Base-by-base conservation (phyloP, 64 coral and sea anemone species). In the Actinia equina region DNA sequence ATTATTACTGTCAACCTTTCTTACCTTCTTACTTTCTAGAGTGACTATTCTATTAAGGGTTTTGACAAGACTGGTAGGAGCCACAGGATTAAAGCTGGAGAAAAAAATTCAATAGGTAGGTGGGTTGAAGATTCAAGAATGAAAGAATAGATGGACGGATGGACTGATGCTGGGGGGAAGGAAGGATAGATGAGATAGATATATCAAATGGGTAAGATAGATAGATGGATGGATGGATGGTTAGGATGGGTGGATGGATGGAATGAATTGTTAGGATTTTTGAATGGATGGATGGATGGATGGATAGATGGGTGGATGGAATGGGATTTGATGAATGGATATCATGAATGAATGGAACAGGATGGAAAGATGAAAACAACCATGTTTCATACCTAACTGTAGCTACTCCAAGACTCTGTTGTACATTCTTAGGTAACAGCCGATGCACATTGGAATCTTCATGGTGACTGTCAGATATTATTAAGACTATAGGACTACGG, bases 41-140 rank as follows among this genome's bases (percentile, higher is more conserved):
- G 91, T 90, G 23, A 86, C 78, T 52, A 99, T 93, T 83, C 91
- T 92, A 74, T 93, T 93, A 43, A 95, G 67, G 43, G 93, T 69
- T 78, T 99, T 99, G n/a, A 95, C 93, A 23, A 99, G 87, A 87
- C 91, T 99, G 64, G 97, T 99, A 63, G 91, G 90, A 37, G 97
- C 93, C 54, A 92, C 88, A n/a, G 97, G 97, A 46, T 99, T 99
- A 51, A 95, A 99, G 59, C 97, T 99, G 59, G 71, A 74, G 9
- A 74, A 74, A 74, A 74, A 41, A 74, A 74, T 74, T 3, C 17
- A 65, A 49, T 49, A 49, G 46, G 46, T 49, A 2, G 46, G 46
- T 49, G 46, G 46, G 6, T 49, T 37, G 30, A 37, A 37, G 30
- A 37, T n/a, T n/a, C n/a, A n/a, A n/a, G n/a, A n/a, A n/a, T 37